Percentiles rank a stretch among this genome's conserved stretches.
phyloP scores from a whole-genome alignment of 2,888 invertebrate species.

The Platerodrilus igneus region DNA sequence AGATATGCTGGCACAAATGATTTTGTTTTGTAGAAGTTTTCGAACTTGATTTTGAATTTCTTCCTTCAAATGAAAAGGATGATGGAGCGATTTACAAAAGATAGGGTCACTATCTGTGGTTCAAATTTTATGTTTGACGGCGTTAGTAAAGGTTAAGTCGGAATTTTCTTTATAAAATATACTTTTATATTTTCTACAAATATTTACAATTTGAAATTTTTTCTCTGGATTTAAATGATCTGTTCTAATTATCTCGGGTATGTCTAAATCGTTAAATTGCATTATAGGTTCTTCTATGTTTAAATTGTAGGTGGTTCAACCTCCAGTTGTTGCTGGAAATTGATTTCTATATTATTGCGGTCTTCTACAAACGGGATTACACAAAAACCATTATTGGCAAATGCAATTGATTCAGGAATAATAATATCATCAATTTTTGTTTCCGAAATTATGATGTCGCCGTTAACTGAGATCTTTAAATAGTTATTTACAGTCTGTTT shows the following conservation, averaged over 20 bases:
- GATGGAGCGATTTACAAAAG: background rate
- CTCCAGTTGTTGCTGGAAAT: constrained; percentile 13
- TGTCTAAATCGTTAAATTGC: background rate
- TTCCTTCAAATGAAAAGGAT: no score
- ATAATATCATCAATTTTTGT: no score
- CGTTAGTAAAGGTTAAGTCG: background rate
- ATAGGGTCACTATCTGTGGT: background rate
- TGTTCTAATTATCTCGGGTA: background rate
- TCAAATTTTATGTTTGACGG: background rate
- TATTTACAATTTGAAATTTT: background rate
- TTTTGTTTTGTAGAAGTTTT: no score
- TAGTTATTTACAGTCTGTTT: no score
- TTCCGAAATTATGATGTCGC: no score
- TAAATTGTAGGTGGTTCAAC: constrained; percentile 10
- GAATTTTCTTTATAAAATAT: background rate
- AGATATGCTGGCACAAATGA: no score
- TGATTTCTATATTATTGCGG: constrained; percentile 9
- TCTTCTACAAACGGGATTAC: constrained; percentile 6
- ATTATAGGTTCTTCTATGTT: constrained; percentile 3
- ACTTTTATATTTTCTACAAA: background rate
- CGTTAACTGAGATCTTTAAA: constrained; percentile 10
- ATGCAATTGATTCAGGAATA: constrained; percentile 14
- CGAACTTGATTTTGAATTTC: no score
- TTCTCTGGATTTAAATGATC: background rate
- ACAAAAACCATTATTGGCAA: constrained; percentile 11